Evolutionary conservation across 2,888 invertebrate genomes (phyloP).

Genomic region (Nysson spinosus): DNA sequence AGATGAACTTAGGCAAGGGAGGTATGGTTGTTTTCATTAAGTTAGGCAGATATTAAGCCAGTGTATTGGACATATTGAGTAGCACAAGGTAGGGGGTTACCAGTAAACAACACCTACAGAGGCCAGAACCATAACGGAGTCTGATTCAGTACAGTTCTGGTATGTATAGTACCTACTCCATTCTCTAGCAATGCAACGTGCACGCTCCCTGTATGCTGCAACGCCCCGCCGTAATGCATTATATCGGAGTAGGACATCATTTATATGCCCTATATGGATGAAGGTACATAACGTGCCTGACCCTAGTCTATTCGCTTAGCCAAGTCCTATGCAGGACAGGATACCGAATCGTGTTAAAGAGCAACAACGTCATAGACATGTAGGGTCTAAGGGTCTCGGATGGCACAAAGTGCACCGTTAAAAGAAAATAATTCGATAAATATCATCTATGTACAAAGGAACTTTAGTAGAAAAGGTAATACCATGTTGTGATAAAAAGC

Average conservation of each 20-base stretch:
- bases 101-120: conserved; percentile 60
- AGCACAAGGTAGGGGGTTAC: conserved; percentile 49
- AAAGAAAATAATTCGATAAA: too few relatives aligned
- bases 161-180: conserved; percentile 70
- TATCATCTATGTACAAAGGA: too few relatives aligned
- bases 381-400: too few relatives aligned
- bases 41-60: conserved; percentile 51
- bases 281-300: conserved; percentile 58
- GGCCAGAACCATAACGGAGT: conserved; percentile 70
- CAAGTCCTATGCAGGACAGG: conserved; percentile 46
- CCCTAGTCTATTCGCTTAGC: conserved; percentile 24
- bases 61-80: conserved; percentile 69
- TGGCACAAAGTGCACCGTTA: too few relatives aligned
- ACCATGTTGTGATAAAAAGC: too few relatives aligned
- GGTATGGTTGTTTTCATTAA: conserved; percentile 55
- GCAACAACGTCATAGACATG: conserved; percentile 3
- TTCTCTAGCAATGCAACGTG: conserved; percentile 65
- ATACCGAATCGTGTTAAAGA: conserved; percentile 61
- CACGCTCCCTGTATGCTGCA: conserved; percentile 60
- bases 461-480: too few relatives aligned
- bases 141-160: conserved; percentile 72
- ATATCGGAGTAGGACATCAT: conserved; percentile 66
- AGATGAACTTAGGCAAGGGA: conserved; percentile 8
- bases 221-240: conserved; percentile 69
- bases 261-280: conserved; percentile 53